Percentiles rank a stretch among this genome's conserved stretches.
Conservation (phyloP, 2,797 vertebrate species). For the Sternotherus odoratus region DNA sequence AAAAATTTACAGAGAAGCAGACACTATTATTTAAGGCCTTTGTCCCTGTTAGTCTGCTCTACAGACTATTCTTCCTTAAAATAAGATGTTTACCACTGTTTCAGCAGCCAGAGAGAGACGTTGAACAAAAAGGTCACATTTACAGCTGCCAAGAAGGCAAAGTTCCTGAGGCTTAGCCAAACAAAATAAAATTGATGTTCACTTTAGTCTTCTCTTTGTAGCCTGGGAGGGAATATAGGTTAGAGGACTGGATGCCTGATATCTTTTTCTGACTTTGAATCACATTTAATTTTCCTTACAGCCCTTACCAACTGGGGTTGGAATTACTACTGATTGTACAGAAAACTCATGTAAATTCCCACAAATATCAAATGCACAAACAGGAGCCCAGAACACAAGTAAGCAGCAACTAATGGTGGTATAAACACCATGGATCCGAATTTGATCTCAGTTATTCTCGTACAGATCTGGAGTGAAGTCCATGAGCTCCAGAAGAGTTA, state of each 20-base stretch:
- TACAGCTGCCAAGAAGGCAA: conserved; percentile 59
- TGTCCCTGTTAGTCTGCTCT: conserved; percentile 45
- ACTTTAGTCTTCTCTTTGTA: fast-evolving
- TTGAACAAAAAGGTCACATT: conserved; percentile 46
- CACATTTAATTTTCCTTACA: neutral
- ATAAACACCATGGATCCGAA: neutral
- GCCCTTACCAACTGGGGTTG: neutral
- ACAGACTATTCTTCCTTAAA: conserved; percentile 42
- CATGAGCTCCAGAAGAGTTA: conserved; percentile 10
- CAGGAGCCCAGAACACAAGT: neutral
- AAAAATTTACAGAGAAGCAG: conserved; percentile 49
- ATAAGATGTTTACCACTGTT: conserved; percentile 34
- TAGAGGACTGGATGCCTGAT: fast-evolving
- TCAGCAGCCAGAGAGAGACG: conserved; percentile 20
- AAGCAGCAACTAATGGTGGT: fast-evolving
- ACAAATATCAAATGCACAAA: conserved; percentile 12
- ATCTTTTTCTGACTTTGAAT: fast-evolving
- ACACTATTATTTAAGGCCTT: conserved; percentile 58
- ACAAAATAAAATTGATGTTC: neutral
- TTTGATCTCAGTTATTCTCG: neutral
- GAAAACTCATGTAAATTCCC: neutral
- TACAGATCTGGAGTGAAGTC: neutral
- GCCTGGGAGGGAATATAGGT: fast-evolving
- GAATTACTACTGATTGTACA: neutral
- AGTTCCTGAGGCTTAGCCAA: conserved; percentile 51